Evolutionary conservation across 2,888 invertebrate species (phyloP), one percentile per base, ranked within the genome.

Genomic region (Palloptera scutellata): DNA sequence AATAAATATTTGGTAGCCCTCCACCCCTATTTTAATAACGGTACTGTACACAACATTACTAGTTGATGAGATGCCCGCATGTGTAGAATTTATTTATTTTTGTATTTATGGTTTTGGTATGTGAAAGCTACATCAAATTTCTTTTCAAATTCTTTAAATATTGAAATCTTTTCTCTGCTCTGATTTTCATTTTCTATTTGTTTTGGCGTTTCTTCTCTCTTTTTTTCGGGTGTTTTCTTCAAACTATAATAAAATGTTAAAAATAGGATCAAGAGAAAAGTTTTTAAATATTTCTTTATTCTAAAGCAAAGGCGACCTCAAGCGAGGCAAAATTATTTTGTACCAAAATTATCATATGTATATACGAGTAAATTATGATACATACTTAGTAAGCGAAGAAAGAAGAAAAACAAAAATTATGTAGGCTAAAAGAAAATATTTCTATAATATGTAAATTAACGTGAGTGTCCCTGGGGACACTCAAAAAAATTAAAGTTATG

Each of bases 301-400:
- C 30, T 48, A 57, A 48, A 19, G n/a, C 42, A 13, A 54, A 54
- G 45, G 53, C 60, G 54, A 65, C 65, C 65, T 60, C 59, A 65
- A 45, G n/a, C 65, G 60, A 60, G 59, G 65, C 53, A 40, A 65
- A 64, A 64, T 64, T 64, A 41, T 52, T 59, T 20, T 8, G 17
- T 9, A 43, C 11, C 48, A 52, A 54, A 54, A 17, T n/a, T n/a
- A n/a, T n/a, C n/a, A n/a, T n/a, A n/a, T n/a, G n/a, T n/a, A n/a
- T 10, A 48, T 43, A 53, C 48, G n/a, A n/a, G n/a, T n/a, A 61
- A 13, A 11, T 20, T 20, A 13, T 30, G 6, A 30, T 30, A n/a
- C n/a, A n/a, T n/a, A n/a, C n/a, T n/a, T n/a, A 30, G 6, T 6
- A 30, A 6, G n/a, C 51, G 13, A 55, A 30, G 30, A 4, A 30